Evolutionary conservation across 2,113 vertebrate species (phyloP).

Genomic region (Mesembrinibis cayennensis): DNA sequence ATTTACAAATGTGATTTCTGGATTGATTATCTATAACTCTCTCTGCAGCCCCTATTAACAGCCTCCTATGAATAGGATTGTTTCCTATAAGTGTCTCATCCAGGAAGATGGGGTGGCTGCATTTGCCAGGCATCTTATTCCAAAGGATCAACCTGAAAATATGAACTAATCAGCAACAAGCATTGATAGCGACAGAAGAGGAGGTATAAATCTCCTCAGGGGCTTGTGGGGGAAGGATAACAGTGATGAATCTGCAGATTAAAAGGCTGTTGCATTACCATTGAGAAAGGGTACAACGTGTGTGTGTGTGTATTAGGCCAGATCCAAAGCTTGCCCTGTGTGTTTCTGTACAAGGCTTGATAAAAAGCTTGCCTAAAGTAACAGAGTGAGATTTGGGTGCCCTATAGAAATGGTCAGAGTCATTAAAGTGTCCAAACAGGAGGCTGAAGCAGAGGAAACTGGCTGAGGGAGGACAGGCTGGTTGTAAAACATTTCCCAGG

Average conservation of each 20-base stretch:
- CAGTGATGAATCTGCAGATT: slow-evolving; percentile 18
- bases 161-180: background rate
- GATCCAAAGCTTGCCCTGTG: background rate
- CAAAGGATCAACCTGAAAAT: background rate
- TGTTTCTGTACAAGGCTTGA: background rate
- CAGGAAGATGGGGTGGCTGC: background rate
- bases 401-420: background rate
- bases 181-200: background rate
- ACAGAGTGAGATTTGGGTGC: background rate
- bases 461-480: background rate
- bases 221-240: background rate
- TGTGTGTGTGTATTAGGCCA: background rate
- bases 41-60: slow-evolving; percentile 10
- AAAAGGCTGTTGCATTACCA: background rate
- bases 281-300: background rate
- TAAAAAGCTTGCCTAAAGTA: background rate
- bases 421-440: background rate
- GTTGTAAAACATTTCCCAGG: background rate
- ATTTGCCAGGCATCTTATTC: background rate
- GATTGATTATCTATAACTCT: slow-evolving; percentile 57
- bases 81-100: slow-evolving; percentile 17
- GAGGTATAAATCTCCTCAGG: background rate
- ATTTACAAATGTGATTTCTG: slow-evolving; percentile 46
- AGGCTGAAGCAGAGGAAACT: background rate
- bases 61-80: background rate